Percentiles rank a stretch among this genome's conserved stretches.
Conservation (phyloP, 2,888 invertebrate genomes). For the Osmoderma eremita region DNA sequence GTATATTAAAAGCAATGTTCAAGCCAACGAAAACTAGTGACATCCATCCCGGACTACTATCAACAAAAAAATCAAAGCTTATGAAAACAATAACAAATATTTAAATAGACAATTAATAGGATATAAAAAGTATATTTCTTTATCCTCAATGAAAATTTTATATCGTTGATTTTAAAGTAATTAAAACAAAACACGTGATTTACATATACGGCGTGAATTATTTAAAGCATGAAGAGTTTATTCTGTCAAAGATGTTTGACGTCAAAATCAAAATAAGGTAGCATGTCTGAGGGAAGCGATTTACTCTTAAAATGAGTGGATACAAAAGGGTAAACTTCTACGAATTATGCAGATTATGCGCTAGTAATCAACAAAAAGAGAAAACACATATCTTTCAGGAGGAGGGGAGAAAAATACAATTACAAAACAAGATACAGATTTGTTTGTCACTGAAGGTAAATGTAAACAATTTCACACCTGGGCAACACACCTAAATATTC, state of each 20-base stretch:
- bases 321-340: conserved; percentile 77
- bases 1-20: too few relatives aligned
- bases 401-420: conserved; percentile 72
- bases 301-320: conserved; percentile 67
- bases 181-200: neutral
- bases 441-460: conserved; percentile 72
- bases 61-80: too few relatives aligned
- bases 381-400: conserved; percentile 75
- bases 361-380: conserved; percentile 72
- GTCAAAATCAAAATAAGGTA: conserved; percentile 37
- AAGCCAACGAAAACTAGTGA: too few relatives aligned
- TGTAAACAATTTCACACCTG: conserved; percentile 38
- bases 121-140: too few relatives aligned
- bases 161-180: too few relatives aligned
- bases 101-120: neutral
- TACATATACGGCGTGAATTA: neutral
- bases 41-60: too few relatives aligned
- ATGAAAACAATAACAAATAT: too few relatives aligned
- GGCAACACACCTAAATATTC: neutral
- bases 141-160: too few relatives aligned
- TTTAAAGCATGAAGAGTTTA: conserved; percentile 11
- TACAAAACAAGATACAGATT: conserved; percentile 73
- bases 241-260: conserved; percentile 34
- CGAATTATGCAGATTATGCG: conserved; percentile 76
- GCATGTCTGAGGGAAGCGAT: conserved; percentile 32